phyloP scores from a whole-genome alignment of 2,113 vertebrate species.

The Hippocampus mohnikei region DNA sequence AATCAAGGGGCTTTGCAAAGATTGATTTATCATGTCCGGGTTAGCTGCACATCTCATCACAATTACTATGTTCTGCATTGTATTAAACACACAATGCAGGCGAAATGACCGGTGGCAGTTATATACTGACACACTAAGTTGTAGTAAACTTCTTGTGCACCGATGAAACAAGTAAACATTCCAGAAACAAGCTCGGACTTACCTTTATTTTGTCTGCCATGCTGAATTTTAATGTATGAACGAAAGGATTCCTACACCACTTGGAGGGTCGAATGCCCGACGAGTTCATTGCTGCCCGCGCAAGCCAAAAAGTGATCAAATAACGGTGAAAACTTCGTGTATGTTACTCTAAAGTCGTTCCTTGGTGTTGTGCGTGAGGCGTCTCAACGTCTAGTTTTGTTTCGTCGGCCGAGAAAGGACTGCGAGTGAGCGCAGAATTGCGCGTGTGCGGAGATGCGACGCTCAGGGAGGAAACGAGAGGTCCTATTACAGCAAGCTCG shows the following conservation, averaged over 20 bases:
- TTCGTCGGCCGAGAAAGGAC: not conserved
- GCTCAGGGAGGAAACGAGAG: not conserved
- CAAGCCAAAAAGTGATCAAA: not conserved
- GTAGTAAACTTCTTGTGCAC: not conserved
- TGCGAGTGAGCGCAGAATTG: not conserved
- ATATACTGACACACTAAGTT: no score
- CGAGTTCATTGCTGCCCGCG: constrained; percentile 69
- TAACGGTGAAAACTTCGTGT: not conserved
- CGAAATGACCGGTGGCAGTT: no score
- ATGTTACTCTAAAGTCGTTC: not conserved
- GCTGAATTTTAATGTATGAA: constrained; percentile 78
- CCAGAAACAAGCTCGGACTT: constrained; percentile 32
- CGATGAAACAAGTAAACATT: not conserved
- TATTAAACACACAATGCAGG: no score
- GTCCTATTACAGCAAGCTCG: not conserved
- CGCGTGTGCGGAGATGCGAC: not conserved
- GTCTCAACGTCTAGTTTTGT: not conserved
- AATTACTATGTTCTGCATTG: no score
- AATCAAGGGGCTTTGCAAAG: no score
- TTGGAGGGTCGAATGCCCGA: constrained; percentile 54
- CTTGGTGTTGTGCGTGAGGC: not conserved
- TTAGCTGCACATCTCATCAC: no score
- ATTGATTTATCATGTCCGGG: no score
- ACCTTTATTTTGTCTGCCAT: constrained; percentile 81
- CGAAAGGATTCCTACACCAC: constrained; percentile 77